Base-by-base conservation (phyloP, 2,113 vertebrate genomes). In the Myrmophylax atrothorax region DNA sequence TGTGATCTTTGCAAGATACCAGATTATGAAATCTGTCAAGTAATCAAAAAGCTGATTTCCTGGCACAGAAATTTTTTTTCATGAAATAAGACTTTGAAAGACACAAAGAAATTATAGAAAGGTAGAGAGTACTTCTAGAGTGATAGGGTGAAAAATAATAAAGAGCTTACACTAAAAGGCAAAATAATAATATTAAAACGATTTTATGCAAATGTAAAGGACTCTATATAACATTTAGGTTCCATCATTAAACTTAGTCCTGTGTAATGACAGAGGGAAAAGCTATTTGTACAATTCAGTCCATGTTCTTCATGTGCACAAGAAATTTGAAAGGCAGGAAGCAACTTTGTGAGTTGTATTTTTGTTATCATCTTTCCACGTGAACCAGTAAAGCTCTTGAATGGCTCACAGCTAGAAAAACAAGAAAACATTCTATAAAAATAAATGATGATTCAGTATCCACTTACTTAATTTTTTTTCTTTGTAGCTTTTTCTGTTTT, bases 1-100 rank as follows among this genome's bases (percentile, higher is more conserved):
- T 63, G n/a, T 55, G 78, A 97, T 95, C 92, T 94, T 86, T 72
- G 75, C 7, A 33, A 94, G 95, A 94, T 91, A 96, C 28, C 82
- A 83, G 50, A 24, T 63, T 87, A 76, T 1, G 31, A 40, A 74
- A 94, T 94, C 90, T 90, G 87, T 93, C 90, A 95, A 96, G 90
- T 83, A 91, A 94, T 94, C 81, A 95, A 90, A 91, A 88, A 83
- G 59, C 72, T 95, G 59, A 90, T 83, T 91, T 94, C 42, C 59
- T 40, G 56, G 31, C 47, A 44, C 31, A 52, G 79, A 66, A 83
- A 85, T 76, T 26, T 56, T 69, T 73, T 87, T 11, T 58, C 26
- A 79, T 15, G n/a, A 58, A 87, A 87, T 87, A 62, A 82, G 60
- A 14, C 31, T 92, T 59, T 94, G 87, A 96, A 60, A 72, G 90